Evolutionary conservation across 64 coral and sea anemone species (phyloP).

Genomic region (Cladopsammia gracilis): DNA sequence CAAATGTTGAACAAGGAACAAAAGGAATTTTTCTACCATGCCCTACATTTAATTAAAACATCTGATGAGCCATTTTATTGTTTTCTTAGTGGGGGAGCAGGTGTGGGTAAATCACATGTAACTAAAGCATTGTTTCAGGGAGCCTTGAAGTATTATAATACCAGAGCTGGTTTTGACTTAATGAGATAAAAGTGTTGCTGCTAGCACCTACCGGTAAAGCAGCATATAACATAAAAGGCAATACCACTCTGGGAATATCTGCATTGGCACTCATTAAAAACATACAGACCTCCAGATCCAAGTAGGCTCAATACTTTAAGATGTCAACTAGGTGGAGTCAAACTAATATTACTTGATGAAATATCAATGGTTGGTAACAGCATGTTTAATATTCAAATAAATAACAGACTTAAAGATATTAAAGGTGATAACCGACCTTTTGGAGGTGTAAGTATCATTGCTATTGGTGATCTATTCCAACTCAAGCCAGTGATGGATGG

Average conservation of each 20-base stretch:
- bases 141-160: conserved; percentile 65
- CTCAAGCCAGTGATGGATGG: conserved; percentile 41
- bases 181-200: conserved; percentile 37
- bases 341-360: too few relatives aligned
- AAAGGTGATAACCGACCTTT: not conserved
- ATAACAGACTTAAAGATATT: conserved; percentile 54
- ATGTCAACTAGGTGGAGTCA: too few relatives aligned
- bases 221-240: not conserved
- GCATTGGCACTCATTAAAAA: not conserved
- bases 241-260: not conserved
- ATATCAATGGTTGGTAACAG: conserved; percentile 50
- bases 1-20: too few relatives aligned
- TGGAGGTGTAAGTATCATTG: conserved; percentile 26
- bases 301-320: too few relatives aligned
- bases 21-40: conserved; percentile 47
- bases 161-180: conserved; percentile 35
- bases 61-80: too few relatives aligned
- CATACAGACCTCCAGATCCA: not conserved
- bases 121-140: conserved; percentile 71
- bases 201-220: too few relatives aligned
- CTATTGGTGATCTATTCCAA: conserved; percentile 26
- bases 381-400: conserved; percentile 51
- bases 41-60: conserved; percentile 46
- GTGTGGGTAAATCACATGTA: conserved; percentile 54
- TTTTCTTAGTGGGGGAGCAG: conserved; percentile 23